A percentile compares a stretch with the other conserved stretches of the same genome.
These are phyloP conservation scores for Melanotaenia duboulayi DNA, from an alignment of 2,113 vertebrate genomes.

Conservation along the genomic window DNA sequence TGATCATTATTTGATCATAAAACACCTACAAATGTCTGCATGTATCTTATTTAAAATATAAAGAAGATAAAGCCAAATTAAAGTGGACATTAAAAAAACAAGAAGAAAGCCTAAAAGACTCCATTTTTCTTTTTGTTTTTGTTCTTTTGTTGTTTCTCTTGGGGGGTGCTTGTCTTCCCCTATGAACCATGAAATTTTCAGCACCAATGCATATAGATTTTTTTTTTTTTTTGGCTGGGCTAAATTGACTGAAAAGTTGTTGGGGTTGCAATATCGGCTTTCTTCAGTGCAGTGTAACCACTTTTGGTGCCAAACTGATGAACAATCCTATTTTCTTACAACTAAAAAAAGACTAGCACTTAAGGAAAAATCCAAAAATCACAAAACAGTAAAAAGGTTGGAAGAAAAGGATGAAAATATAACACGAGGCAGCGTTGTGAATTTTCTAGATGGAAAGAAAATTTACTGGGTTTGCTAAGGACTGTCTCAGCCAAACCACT, in stretches of 20 bases:
- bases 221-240: slow-evolving; percentile 86
- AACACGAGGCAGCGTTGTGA: slow-evolving; percentile 49
- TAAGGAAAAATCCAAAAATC: slow-evolving; percentile 80
- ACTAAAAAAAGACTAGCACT: slow-evolving; percentile 84
- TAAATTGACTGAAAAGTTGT: slow-evolving; percentile 98
- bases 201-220: slow-evolving; percentile 89
- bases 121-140: no score
- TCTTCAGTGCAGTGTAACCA: slow-evolving; percentile 88
- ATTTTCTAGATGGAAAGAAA: slow-evolving; percentile 46
- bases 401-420: slow-evolving; percentile 57
- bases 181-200: slow-evolving; percentile 77
- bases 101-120: neutral
- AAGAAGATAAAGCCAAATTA: neutral
- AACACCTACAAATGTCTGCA: neutral
- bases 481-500: slow-evolving; percentile 67
- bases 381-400: slow-evolving; percentile 56
- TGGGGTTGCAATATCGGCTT: slow-evolving; percentile 91
- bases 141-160: no score
- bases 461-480: slow-evolving; percentile 61
- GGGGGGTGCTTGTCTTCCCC: slow-evolving; percentile 34
- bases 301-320: slow-evolving; percentile 74
- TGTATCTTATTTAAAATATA: neutral
- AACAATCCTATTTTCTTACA: slow-evolving; percentile 54
- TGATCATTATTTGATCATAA: neutral
- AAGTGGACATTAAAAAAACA: neutral